These are phyloP conservation scores for Rhizomys pruinosus DNA, from an alignment of 2,113 vertebrate species.

Conservation along the genomic window DNA sequence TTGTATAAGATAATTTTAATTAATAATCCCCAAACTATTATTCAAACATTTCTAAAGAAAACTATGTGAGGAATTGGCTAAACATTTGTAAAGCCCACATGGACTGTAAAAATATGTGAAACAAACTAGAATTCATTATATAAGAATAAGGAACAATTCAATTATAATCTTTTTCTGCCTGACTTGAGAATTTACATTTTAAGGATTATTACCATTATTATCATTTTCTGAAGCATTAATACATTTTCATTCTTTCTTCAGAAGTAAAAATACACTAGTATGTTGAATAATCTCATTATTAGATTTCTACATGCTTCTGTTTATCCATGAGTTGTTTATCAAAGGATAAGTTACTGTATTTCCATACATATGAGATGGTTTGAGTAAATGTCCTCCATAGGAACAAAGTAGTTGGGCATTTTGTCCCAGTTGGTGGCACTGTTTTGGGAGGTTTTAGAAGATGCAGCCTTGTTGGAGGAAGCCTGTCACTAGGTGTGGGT, in stretches of 20 bases:
- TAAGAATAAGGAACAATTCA: slow-evolving; percentile 18
- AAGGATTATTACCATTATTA: neutral
- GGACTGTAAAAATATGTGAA: neutral
- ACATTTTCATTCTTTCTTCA: neutral
- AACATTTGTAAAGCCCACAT: slow-evolving; percentile 6
- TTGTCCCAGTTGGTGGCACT: too few species aligned
- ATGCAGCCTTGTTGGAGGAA: too few species aligned
- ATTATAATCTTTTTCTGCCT: slow-evolving; percentile 20
- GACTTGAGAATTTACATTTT: slow-evolving; percentile 30
- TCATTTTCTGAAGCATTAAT: slow-evolving; percentile 14
- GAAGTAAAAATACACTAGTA: neutral
- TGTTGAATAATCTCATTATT: neutral
- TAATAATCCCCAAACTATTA: neutral
- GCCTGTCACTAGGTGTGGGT: too few species aligned
- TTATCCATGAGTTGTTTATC: neutral
- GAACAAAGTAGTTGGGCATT: too few species aligned
- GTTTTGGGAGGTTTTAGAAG: too few species aligned
- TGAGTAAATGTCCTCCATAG: too few species aligned
- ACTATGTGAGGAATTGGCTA: neutral
- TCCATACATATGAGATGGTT: neutral
- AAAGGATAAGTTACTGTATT: slow-evolving; percentile 18
- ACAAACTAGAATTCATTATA: slow-evolving; percentile 11
- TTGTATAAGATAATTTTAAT: slow-evolving; percentile 13
- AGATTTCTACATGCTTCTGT: slow-evolving; percentile 26
- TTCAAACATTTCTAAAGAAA: slow-evolving; percentile 10